phyloP scores from a whole-genome alignment of 2,113 vertebrate genomes.

The Sinocyclocheilus rhinocerous region DNA sequence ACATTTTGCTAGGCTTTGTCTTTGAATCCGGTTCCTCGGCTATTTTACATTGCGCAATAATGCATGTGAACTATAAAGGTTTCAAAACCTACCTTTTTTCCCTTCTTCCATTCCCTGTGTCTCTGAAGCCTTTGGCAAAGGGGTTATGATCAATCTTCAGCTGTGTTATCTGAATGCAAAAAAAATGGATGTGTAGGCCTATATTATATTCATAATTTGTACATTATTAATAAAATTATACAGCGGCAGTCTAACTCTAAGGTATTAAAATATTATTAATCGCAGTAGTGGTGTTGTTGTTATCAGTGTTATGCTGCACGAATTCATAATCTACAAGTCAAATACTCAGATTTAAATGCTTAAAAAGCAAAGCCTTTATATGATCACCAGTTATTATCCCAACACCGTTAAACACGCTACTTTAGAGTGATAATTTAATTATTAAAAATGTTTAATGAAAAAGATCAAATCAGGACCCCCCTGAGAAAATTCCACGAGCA shows the following conservation, averaged over 20 bases:
- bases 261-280: not conserved
- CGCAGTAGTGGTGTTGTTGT: not conserved
- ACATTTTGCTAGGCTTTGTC: not conserved
- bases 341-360: not conserved
- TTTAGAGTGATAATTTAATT: conserved; percentile 74
- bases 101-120: conserved; percentile 93
- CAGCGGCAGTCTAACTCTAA: not conserved
- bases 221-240: not conserved
- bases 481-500: conserved; percentile 75
- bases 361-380: not conserved
- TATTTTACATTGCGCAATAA: not conserved
- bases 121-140: conserved; percentile 95
- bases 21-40: not conserved
- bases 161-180: conserved; percentile 87
- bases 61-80: not conserved
- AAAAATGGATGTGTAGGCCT: too few relatives aligned
- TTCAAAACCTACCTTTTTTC: conserved; percentile 85
- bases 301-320: not conserved
- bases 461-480: conserved; percentile 81
- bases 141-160: conserved; percentile 74
- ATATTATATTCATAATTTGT: not conserved
- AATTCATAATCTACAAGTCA: not conserved
- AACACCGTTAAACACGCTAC: conserved; percentile 44
- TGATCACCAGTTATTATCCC: not conserved
- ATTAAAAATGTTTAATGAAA: conserved; percentile 79